A percentile compares a stretch with the other conserved stretches of the same genome.
phyloP scores from a whole-genome alignment of 2,888 invertebrate species.

The Epistrophe eligans region DNA sequence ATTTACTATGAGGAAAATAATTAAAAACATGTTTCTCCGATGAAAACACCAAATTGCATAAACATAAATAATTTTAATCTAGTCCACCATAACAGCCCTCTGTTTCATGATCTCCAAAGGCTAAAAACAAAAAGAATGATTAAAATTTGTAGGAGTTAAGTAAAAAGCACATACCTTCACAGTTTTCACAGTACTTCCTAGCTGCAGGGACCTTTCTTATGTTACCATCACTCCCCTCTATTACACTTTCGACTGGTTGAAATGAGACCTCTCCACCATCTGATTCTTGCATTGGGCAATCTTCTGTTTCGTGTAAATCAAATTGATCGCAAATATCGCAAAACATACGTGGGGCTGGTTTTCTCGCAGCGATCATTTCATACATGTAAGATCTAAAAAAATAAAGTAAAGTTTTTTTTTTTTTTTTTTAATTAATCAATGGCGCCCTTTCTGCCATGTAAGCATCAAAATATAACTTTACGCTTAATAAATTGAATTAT shows the following conservation, averaged over 20 bases:
- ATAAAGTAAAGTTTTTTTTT: neutral
- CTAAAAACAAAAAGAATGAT: constrained; percentile 24
- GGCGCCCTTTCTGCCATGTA: too few species aligned
- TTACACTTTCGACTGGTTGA: constrained; percentile 72
- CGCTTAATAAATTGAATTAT: too few species aligned
- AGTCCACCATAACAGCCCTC: constrained; percentile 64
- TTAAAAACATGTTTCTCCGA: neutral
- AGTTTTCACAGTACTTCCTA: constrained; percentile 95
- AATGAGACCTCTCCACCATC: constrained; percentile 84
- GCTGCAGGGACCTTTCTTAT: constrained; percentile 83
- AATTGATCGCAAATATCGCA: constrained; percentile 99
- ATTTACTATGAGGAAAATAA: neutral
- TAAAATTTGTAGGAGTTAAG: neutral
- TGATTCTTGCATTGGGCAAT: constrained; percentile 94
- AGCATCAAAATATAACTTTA: too few species aligned
- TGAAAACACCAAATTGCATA: neutral
- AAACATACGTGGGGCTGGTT: constrained; percentile 91
- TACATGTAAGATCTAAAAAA: constrained; percentile 85
- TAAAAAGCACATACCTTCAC: constrained; percentile 89
- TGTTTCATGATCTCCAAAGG: constrained; percentile 52
- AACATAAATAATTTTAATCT: constrained; percentile 40
- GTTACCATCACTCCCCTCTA: constrained; percentile 77
- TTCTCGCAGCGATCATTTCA: constrained; percentile 83
- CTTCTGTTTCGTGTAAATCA: constrained; percentile 98
- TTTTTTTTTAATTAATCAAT: neutral